These are phyloP conservation scores for Melanotus villosus DNA, from an alignment of 2,888 invertebrate genomes.

Conservation along the genomic window DNA sequence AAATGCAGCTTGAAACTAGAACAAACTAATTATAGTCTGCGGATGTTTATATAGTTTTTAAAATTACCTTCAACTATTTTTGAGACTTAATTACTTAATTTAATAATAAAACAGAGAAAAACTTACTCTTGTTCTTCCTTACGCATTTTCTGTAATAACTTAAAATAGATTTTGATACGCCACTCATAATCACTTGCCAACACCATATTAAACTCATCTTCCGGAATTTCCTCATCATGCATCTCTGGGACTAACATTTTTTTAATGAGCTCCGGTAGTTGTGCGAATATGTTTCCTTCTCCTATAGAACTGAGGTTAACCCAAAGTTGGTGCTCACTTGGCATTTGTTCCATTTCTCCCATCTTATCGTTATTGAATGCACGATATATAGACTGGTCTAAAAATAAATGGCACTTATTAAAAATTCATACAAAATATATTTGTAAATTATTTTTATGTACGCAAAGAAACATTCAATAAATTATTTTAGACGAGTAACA, in stretches of 20 bases:
- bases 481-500: too few relatives aligned
- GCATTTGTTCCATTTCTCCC: slow-evolving; percentile 51
- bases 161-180: slow-evolving; percentile 78
- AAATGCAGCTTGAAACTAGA: slow-evolving; percentile 28
- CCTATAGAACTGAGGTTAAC: slow-evolving; percentile 72
- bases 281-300: slow-evolving; percentile 75
- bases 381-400: slow-evolving; percentile 33
- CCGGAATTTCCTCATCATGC: slow-evolving; percentile 48
- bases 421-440: slow-evolving; percentile 3
- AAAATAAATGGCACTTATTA: neutral
- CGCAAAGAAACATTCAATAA: too few relatives aligned
- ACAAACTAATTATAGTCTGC: slow-evolving; percentile 39
- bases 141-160: slow-evolving; percentile 77
- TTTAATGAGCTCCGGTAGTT: slow-evolving; percentile 77
- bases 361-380: slow-evolving; percentile 39
- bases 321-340: slow-evolving; percentile 67
- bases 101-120: slow-evolving; percentile 1
- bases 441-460: too few relatives aligned
- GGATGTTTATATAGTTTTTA: neutral
- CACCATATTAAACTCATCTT: slow-evolving; percentile 68
- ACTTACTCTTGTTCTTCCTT: slow-evolving; percentile 58
- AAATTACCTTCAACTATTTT: slow-evolving; percentile 42
- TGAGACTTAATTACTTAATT: slow-evolving; percentile 1
- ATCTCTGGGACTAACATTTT: slow-evolving; percentile 71
- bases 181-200: slow-evolving; percentile 80